Percentiles rank a stretch among this genome's conserved stretches.
phyloP scores from a whole-genome alignment of 2,797 vertebrate genomes.

The Ciconia nigra region DNA sequence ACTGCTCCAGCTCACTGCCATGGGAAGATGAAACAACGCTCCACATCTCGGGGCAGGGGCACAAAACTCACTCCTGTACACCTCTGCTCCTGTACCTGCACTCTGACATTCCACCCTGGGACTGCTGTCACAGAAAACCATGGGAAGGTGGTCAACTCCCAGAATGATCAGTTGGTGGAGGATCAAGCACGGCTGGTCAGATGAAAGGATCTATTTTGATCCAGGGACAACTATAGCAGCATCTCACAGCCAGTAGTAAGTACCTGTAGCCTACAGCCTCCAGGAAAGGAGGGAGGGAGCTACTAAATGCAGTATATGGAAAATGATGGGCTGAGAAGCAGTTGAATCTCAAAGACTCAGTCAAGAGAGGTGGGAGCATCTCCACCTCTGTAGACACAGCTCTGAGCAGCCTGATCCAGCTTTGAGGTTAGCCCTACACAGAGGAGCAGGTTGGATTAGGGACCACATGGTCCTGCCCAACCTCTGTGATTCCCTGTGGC shows the following conservation, averaged over 20 bases:
- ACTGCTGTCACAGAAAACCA: not conserved
- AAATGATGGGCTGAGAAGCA: not conserved
- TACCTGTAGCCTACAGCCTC: not conserved
- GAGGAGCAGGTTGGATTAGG: not conserved
- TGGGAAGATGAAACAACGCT: fast-evolving
- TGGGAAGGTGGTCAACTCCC: not conserved
- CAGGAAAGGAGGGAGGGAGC: not conserved
- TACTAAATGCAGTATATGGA: not conserved
- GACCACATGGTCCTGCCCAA: not conserved
- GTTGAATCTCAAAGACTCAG: not conserved
- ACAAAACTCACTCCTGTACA: not conserved
- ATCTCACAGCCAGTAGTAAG: not conserved
- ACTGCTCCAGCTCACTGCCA: fast-evolving
- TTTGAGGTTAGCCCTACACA: not conserved
- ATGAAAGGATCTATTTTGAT: not conserved
- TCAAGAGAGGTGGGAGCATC: not conserved
- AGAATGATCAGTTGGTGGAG: not conserved
- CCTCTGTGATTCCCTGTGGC: not conserved
- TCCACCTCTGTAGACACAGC: not conserved
- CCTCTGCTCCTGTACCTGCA: not conserved
- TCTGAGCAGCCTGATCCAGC: not conserved
- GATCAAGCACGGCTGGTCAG: not conserved
- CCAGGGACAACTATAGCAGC: not conserved
- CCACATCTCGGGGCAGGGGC: not conserved
- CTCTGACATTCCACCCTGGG: not conserved